Evolutionary conservation across 1,140 invertebrate species (phyloP).

Genomic region (Caerostris darwini): DNA sequence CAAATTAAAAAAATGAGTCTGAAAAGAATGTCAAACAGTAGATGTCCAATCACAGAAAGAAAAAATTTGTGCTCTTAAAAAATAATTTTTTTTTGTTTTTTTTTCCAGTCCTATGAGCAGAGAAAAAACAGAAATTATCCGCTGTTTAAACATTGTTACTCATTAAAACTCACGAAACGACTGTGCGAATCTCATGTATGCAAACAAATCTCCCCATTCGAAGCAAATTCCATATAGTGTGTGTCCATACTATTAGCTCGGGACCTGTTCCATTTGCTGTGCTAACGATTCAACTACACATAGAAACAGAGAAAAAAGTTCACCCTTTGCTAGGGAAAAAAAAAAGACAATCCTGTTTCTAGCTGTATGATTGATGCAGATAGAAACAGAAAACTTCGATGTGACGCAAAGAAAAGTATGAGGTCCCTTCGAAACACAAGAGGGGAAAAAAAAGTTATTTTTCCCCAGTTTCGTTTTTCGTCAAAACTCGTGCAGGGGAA

Average conservation of each 20-base stretch:
- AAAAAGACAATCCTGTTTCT: no score
- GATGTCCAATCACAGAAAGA: no score
- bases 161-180: neutral
- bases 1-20: no score
- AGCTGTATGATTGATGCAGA: slow-evolving; percentile 13
- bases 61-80: no score
- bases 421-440: neutral
- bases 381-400: slow-evolving; percentile 42
- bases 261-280: neutral
- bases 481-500: neutral
- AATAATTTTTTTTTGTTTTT: no score
- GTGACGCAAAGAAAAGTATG: neutral
- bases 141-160: neutral
- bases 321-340: neutral
- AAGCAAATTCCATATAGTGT: neutral
- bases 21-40: no score
- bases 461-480: neutral
- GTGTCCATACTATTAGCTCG: neutral
- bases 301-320: neutral
- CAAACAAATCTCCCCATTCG: neutral
- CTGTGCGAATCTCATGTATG: neutral
- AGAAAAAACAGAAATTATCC: neutral
- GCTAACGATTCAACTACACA: neutral
- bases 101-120: no score
- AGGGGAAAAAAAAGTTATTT: neutral